Percentiles rank a stretch among this genome's conserved stretches.
These are phyloP conservation scores for Halictus quadricinctus DNA, from an alignment of 2,888 invertebrate species.

Conservation along the genomic window DNA sequence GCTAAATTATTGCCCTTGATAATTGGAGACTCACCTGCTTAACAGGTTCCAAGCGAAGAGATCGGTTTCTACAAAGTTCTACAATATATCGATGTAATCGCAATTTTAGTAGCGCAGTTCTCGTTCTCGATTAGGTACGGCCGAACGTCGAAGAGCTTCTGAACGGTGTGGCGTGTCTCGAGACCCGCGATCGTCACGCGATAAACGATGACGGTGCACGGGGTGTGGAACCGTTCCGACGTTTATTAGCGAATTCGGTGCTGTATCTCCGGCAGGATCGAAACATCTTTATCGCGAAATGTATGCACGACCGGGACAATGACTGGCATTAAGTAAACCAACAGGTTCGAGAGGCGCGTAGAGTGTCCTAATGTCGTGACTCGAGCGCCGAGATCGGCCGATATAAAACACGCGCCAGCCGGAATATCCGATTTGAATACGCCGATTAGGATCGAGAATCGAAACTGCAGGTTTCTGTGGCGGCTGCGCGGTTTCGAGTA, in stretches of 20 bases:
- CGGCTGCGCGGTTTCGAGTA: neutral
- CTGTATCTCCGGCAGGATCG: neutral
- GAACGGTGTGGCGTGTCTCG: neutral
- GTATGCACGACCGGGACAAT: neutral
- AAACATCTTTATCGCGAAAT: conserved; percentile 1
- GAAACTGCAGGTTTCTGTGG: neutral
- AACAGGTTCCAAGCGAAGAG: neutral
- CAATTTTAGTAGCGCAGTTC: neutral
- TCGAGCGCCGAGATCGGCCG: neutral
- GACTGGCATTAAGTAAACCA: neutral
- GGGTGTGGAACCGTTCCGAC: neutral
- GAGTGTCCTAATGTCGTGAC: neutral
- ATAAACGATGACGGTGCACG: conserved; percentile 7
- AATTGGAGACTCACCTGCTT: neutral
- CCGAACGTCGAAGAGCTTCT: neutral
- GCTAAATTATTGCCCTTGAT: neutral
- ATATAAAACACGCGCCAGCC: neutral
- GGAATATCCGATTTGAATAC: neutral
- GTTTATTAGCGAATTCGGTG: conserved; percentile 5
- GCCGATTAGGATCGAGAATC: neutral
- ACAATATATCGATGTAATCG: neutral
- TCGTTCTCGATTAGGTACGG: neutral
- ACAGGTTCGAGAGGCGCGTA: neutral
- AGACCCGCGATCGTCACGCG: neutral
- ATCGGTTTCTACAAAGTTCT: too few relatives aligned